phyloP scores from a whole-genome alignment of 2,888 invertebrate species.

The Synanthedon vespiformis region DNA sequence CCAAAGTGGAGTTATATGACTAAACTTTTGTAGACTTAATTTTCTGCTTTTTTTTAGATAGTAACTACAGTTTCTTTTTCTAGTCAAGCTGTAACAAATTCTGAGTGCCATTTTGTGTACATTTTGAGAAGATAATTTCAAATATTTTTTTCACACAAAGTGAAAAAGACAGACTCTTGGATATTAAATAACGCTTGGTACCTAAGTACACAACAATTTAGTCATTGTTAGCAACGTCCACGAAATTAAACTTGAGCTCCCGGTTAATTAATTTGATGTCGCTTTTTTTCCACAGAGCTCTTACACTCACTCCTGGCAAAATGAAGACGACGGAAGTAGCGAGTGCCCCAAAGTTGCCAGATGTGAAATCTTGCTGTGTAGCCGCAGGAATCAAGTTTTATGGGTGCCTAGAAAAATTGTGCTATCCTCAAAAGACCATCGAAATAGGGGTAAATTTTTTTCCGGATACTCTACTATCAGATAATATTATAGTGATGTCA shows the following conservation, averaged over 20 bases:
- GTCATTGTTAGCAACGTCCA: not conserved
- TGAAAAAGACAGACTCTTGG: not conserved
- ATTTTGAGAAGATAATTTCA: not conserved
- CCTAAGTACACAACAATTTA: not conserved
- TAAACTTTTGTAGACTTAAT: no score
- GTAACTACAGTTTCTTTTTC: no score
- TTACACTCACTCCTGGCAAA: constrained; percentile 77
- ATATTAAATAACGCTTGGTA: not conserved
- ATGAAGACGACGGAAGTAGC: constrained; percentile 69
- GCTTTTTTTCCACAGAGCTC: constrained; percentile 43
- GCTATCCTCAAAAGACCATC: constrained; percentile 76
- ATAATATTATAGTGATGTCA: no score
- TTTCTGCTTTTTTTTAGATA: no score
- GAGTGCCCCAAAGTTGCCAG: constrained; percentile 78
- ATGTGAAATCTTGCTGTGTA: constrained; percentile 80
- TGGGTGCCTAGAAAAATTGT: constrained; percentile 82
- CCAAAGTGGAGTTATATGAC: no score
- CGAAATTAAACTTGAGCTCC: not conserved
- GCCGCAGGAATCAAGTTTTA: constrained; percentile 79
- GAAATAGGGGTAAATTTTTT: constrained; percentile 47
- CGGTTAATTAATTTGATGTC: no score
- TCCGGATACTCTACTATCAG: no score
- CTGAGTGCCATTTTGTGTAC: not conserved
- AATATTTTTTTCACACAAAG: not conserved
- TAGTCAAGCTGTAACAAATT: not conserved